Evolutionary conservation across 2,797 vertebrate genomes (phyloP).

Genomic region (Mycteria americana): DNA sequence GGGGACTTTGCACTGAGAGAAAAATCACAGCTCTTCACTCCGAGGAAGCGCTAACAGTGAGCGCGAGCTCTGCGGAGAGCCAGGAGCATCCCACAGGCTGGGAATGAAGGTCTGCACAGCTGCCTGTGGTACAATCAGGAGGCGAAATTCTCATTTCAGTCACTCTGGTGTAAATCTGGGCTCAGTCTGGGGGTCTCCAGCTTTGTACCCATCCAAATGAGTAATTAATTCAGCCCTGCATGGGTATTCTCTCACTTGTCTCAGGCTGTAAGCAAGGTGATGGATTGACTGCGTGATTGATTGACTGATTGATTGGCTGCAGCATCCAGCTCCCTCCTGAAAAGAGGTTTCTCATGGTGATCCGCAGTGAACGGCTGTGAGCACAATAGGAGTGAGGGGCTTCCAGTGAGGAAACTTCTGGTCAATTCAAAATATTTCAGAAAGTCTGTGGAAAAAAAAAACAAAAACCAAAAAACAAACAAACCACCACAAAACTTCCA

Average conservation of each 20-base stretch:
- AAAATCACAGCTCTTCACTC: neutral
- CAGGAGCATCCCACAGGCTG: neutral
- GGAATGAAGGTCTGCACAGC: neutral
- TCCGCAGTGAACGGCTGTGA: neutral
- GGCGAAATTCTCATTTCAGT: neutral
- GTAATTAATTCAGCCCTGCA: neutral
- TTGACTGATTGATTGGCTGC: constrained; percentile 10
- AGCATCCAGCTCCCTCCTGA: neutral
- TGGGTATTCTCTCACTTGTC: constrained; percentile 44
- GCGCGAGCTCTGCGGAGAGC: neutral
- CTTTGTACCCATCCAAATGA: constrained; percentile 17
- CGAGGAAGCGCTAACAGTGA: rapidly evolving
- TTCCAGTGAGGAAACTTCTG: neutral
- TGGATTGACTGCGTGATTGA: constrained; percentile 36
- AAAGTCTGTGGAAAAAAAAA: neutral
- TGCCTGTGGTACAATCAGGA: neutral
- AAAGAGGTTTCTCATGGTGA: constrained; percentile 24
- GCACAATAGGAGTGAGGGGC: neutral
- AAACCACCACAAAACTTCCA: neutral
- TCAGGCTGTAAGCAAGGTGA: constrained; percentile 4
- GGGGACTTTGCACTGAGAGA: neutral
- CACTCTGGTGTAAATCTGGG: neutral
- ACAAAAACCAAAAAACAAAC: neutral
- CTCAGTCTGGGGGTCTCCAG: neutral
- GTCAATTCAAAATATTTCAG: neutral